Evolutionary conservation across 2,113 vertebrate genomes (phyloP).

Genomic region (Neogobius melanostomus): DNA sequence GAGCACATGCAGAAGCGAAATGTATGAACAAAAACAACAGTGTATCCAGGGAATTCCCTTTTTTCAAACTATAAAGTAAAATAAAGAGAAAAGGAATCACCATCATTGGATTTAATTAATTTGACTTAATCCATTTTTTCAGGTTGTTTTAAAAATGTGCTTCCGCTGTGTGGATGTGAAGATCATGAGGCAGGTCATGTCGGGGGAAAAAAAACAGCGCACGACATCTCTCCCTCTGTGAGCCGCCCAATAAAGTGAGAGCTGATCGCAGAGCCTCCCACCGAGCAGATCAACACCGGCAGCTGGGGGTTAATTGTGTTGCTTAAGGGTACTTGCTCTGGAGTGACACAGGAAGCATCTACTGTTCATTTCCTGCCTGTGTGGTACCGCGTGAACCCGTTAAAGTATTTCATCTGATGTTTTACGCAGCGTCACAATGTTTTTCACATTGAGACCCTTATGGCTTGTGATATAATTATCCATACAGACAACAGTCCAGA

Average conservation of each 20-base stretch:
- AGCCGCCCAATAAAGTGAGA: not conserved
- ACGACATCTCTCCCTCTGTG: not conserved
- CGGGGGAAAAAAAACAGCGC: not conserved
- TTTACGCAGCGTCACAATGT: not conserved
- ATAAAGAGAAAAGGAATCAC: too few species aligned
- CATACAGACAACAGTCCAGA: not conserved
- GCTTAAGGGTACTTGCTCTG: conserved; percentile 42
- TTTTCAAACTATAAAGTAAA: too few species aligned
- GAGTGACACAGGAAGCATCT: conserved; percentile 13
- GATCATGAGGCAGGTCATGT: conserved; percentile 21
- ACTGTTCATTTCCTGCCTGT: conserved; percentile 11
- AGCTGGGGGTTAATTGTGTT: conserved; percentile 50
- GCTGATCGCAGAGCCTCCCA: conserved; percentile 3
- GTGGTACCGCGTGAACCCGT: not conserved
- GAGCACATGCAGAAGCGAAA: too few species aligned
- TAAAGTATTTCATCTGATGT: conserved; percentile 2
- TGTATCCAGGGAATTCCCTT: too few species aligned
- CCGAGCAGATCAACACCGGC: conserved; percentile 23
- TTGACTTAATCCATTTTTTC: too few species aligned
- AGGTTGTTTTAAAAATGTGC: not conserved
- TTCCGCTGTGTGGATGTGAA: not conserved
- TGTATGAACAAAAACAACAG: too few species aligned
- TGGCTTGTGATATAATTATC: not conserved
- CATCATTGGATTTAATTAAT: too few species aligned
- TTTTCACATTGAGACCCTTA: not conserved